Base-by-base conservation (phyloP, 1,140 invertebrate genomes). In the Gonatopus flavifemur region DNA sequence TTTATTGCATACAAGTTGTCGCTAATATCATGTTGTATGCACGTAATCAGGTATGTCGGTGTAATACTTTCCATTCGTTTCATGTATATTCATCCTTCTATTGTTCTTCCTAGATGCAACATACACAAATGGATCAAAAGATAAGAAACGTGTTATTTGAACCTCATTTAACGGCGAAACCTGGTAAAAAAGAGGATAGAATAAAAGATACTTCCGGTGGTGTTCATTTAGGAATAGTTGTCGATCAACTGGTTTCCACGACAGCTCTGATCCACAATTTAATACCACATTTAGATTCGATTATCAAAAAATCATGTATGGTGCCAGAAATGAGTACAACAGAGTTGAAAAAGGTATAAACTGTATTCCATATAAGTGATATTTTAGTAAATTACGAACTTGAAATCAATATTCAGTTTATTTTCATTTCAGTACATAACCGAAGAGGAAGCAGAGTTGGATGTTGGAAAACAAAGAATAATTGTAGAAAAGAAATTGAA, bases 11-110 rank as follows among this genome's bases (percentile, higher is more conserved):
- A 33, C 80, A 89, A 76, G 86, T 89, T 40, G 79, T 84, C 13
- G 82, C 83, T 33, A 89, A 90, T 75, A 68, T 89, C 7, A 69
- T 88, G 37, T 72, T 86, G 1, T 90, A 88, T 64, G 82, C 83
- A 1, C 80, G 87, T 25, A 78, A 78, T 65, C 76, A 74, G 56
- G 67, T 68, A 60, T 42, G 30, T 49, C 37, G 2, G n/a, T n/a
- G n/a, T n/a, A n/a, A n/a, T n/a, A n/a, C n/a, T n/a, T n/a, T n/a
- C n/a, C n/a, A n/a, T n/a, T n/a, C n/a, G n/a, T n/a, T n/a, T n/a
- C n/a, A n/a, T n/a, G n/a, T n/a, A n/a, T n/a, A n/a, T n/a, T n/a
- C 24, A 49, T 20, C n/a, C n/a, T n/a, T n/a, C n/a, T n/a, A n/a
- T 39, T 46, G 12, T 6, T 35, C 39, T 9, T 42, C 13, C 35